Evolutionary conservation across 2,797 vertebrate species (phyloP).

Genomic region (Clamator glandarius): DNA sequence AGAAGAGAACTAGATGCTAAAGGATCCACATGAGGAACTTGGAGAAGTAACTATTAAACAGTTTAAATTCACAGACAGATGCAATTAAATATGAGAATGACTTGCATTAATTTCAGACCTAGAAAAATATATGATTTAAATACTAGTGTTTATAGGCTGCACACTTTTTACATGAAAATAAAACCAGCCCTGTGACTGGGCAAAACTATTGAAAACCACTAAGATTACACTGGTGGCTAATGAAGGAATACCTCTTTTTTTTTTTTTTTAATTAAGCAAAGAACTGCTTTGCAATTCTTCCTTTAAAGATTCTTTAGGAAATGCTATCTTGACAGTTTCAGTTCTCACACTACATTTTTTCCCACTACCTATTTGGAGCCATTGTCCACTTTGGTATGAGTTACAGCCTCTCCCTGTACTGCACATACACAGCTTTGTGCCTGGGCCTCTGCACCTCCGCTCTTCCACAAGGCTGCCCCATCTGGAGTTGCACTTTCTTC

Average conservation of each 20-base stretch:
- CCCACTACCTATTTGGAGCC: neutral
- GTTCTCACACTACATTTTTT: neutral
- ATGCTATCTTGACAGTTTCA: neutral
- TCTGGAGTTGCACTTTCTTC: accelerated
- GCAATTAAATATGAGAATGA: neutral
- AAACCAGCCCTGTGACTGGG: neutral
- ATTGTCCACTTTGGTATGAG: neutral
- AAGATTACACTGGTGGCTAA: neutral
- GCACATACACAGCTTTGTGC: accelerated
- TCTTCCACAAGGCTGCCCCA: accelerated
- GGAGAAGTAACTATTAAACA: neutral
- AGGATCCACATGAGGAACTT: neutral
- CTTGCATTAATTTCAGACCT: neutral
- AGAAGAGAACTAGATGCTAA: neutral
- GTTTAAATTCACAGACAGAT: neutral
- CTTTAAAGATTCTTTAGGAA: neutral
- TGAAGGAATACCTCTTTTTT: neutral
- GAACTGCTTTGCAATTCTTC: neutral
- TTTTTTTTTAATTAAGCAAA: neutral
- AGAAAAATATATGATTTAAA: neutral
- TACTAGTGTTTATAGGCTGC: neutral
- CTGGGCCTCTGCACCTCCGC: accelerated
- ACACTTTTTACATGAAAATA: neutral
- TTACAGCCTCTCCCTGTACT: neutral
- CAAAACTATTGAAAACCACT: neutral